Evolutionary conservation across 2,888 invertebrate species (phyloP).

Genomic region (Loripinus fragilis): DNA sequence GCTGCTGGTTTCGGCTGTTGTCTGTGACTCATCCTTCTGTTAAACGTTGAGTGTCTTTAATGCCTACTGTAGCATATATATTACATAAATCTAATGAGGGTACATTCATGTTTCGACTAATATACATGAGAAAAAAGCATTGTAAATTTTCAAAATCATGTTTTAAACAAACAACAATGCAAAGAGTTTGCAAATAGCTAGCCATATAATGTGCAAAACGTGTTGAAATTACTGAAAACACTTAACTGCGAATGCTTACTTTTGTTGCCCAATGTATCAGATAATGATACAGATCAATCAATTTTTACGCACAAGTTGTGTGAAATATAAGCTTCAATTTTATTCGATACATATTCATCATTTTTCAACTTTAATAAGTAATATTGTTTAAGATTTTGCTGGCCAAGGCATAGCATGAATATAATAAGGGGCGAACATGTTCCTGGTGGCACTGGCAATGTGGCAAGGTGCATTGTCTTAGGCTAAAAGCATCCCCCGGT

Average conservation of each 20-base stretch:
- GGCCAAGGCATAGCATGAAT: too few relatives aligned
- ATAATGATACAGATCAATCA: slow-evolving; percentile 9
- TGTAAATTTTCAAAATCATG: background rate
- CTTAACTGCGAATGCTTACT: too few relatives aligned
- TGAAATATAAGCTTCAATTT: background rate
- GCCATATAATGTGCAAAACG: background rate
- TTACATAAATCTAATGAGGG: background rate
- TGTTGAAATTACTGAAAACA: background rate
- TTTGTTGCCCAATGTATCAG: slow-evolving; percentile 8
- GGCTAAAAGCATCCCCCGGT: background rate
- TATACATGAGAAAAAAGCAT: background rate
- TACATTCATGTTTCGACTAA: background rate
- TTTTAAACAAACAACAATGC: background rate
- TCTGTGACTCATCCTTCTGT: background rate
- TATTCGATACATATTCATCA: too few relatives aligned
- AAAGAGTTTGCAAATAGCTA: background rate
- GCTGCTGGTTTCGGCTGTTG: slow-evolving; percentile 11
- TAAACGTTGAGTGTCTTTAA: background rate
- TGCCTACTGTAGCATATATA: slow-evolving; percentile 7
- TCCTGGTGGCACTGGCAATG: background rate
- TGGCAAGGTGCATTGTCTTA: background rate
- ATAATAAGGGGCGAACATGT: too few relatives aligned
- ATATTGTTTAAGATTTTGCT: too few relatives aligned
- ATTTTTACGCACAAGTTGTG: background rate
- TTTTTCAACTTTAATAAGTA: too few relatives aligned